Base-by-base conservation (phyloP, 2,797 vertebrate genomes). In the Acanthornis magna region DNA sequence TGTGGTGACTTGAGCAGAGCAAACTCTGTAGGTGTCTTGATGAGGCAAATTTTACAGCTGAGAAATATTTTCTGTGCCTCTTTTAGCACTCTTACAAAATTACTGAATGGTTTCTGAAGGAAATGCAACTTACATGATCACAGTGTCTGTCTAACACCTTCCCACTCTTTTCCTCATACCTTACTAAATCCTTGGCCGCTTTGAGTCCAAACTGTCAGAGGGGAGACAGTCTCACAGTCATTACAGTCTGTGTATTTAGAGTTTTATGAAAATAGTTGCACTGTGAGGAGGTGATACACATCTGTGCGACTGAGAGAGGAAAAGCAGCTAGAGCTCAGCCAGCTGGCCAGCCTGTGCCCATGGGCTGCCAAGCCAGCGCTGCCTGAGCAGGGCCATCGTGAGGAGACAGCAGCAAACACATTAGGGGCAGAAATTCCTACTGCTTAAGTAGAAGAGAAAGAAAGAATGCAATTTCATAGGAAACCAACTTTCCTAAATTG, bases 341-440 rank as follows among this genome's bases (percentile, higher is more conserved):
- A 87, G 8, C 76, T 62, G 83, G 21, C 14, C 27, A 38, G 34
- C 5, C 7, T 43, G 27, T 47, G 65, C 32, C 71, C 21, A 3
- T 16, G 63, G 22, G 61, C 23, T 63, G 42, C 38, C 3, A 17
- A 43, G 40, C 43, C 78, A 55, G 40, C 38, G 11, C 13, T 61
- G 36, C 34, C 32, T n/a, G 1, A n/a, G 30, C 25, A 25, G 42
- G 25, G 40, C 1, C 1, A 2, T 4, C 19, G 51, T 8, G 30
- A 70, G 45, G 66, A 79, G 29, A 63, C 63, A 60, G 34, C 67
- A 73, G 51, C 53, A 53, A 74, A 25, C 21, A 29, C 9, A 2
- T 50, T 21, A 65, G 32, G 42, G 65, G 3, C 23, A 65, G 57
- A 73, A 57, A 45, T 61, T 54, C 38, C 57, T 47, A 6, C 36